phyloP scores from a whole-genome alignment of 2,888 invertebrate species.

The Euzetes globulus region DNA sequence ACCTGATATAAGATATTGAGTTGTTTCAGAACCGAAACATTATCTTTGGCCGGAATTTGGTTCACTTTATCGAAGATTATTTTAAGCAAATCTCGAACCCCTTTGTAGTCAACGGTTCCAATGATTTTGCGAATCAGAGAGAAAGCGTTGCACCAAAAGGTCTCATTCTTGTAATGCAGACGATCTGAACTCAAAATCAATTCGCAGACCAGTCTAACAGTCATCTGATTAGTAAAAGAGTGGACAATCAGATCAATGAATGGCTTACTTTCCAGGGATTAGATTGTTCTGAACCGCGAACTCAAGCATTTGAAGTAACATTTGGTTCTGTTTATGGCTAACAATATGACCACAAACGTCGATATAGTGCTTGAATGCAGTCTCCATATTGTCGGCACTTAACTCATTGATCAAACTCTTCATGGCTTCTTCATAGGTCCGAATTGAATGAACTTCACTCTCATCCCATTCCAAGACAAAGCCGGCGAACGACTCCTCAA shows the following conservation, averaged over 20 bases:
- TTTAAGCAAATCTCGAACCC: slow-evolving; percentile 49
- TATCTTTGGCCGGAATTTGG: slow-evolving; percentile 66
- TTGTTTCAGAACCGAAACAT: slow-evolving; percentile 72
- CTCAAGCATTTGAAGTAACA: slow-evolving; percentile 67
- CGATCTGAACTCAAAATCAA: slow-evolving; percentile 73
- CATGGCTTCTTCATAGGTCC: slow-evolving; percentile 62
- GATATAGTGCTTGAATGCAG: slow-evolving; percentile 66
- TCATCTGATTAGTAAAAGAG: not conserved
- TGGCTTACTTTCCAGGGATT: slow-evolving; percentile 62
- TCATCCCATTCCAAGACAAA: slow-evolving; percentile 70
- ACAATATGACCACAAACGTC: slow-evolving; percentile 63
- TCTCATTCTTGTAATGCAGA: slow-evolving; percentile 67
- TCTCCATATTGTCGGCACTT: slow-evolving; percentile 61
- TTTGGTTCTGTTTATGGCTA: slow-evolving; percentile 65
- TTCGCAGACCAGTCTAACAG: slow-evolving; percentile 69
- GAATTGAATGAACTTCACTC: slow-evolving; percentile 61
- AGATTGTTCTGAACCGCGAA: slow-evolving; percentile 64
- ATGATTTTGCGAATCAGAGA: slow-evolving; percentile 73
- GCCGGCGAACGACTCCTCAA: slow-evolving; percentile 79
- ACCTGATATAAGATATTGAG: slow-evolving; percentile 62
- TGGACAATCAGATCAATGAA: not conserved
- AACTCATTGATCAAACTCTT: slow-evolving; percentile 54
- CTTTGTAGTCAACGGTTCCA: slow-evolving; percentile 81
- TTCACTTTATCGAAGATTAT: slow-evolving; percentile 70
- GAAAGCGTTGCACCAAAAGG: slow-evolving; percentile 86